phyloP scores from a whole-genome alignment of 2,888 invertebrate species.

The Stramonita haemastoma region DNA sequence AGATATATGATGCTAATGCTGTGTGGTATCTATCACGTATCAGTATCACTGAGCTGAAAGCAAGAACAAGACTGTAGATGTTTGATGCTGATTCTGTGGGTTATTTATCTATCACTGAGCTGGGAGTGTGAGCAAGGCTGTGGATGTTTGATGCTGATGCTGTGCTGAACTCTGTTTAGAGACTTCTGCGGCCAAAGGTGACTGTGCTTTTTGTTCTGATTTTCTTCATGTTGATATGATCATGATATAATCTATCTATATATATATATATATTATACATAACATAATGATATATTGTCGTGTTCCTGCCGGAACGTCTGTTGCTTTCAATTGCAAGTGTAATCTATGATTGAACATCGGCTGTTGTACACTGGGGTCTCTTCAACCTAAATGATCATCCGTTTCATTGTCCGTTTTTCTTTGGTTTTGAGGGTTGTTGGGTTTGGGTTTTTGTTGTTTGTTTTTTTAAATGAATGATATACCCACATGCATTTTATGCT shows the following conservation, averaged over 20 bases:
- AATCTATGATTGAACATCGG: background rate
- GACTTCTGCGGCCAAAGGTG: background rate
- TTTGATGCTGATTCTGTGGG: background rate
- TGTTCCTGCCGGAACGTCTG: background rate
- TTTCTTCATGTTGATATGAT: background rate
- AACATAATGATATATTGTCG: background rate
- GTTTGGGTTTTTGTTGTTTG: background rate
- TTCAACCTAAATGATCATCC: constrained; percentile 6
- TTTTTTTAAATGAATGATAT: background rate
- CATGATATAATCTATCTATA: background rate
- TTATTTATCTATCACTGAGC: no score
- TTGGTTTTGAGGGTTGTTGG: background rate
- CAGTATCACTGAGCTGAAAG: no score
- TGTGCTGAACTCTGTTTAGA: background rate
- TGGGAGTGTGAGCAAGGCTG: no score
- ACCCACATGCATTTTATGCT: background rate
- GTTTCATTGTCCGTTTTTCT: background rate
- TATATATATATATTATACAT: constrained; percentile 1
- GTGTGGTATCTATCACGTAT: no score
- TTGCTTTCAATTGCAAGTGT: constrained; percentile 6
- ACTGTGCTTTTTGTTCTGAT: background rate
- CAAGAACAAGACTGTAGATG: no score
- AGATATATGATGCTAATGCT: no score
- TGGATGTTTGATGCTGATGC: background rate
- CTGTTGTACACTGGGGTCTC: constrained; percentile 19